Percentiles rank a stretch among this genome's conserved stretches.
phyloP scores from a whole-genome alignment of 2,113 vertebrate genomes.

The Empidonax traillii region DNA sequence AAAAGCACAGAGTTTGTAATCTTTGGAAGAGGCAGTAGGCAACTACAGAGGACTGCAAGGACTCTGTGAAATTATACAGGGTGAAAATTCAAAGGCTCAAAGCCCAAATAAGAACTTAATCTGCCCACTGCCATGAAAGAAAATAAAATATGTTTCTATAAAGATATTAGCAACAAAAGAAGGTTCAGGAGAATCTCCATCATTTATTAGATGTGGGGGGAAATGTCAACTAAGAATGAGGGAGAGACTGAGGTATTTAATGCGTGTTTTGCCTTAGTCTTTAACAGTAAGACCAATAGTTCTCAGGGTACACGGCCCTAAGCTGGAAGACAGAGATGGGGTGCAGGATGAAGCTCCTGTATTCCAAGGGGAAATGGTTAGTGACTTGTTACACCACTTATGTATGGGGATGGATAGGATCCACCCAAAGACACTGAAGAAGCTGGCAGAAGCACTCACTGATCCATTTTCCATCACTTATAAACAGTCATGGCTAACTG shows the following conservation, averaged over 20 bases:
- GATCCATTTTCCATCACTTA: not conserved
- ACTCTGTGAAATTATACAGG: not conserved
- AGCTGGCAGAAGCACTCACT: not conserved
- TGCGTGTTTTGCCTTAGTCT: not conserved
- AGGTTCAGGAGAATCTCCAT: not conserved
- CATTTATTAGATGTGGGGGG: not conserved
- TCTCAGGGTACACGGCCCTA: fast-evolving
- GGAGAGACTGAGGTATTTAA: not conserved
- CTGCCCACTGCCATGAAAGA: not conserved
- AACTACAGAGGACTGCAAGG: not conserved
- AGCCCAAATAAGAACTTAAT: not conserved
- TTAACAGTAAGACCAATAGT: not conserved
- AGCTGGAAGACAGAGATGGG: not conserved
- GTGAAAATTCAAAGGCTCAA: not conserved
- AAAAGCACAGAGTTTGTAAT: not conserved
- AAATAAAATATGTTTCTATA: not conserved
- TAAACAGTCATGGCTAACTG: not conserved
- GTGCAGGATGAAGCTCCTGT: not conserved
- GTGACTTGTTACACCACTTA: not conserved
- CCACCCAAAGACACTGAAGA: not conserved
- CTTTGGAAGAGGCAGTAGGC: not conserved
- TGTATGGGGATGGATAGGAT: not conserved
- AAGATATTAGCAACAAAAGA: not conserved
- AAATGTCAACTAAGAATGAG: not conserved
- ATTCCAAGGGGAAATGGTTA: not conserved